Percentiles rank a stretch among this genome's conserved stretches.
phyloP scores from a whole-genome alignment of 1,140 invertebrate genomes.

The Magallana gigas region DNA sequence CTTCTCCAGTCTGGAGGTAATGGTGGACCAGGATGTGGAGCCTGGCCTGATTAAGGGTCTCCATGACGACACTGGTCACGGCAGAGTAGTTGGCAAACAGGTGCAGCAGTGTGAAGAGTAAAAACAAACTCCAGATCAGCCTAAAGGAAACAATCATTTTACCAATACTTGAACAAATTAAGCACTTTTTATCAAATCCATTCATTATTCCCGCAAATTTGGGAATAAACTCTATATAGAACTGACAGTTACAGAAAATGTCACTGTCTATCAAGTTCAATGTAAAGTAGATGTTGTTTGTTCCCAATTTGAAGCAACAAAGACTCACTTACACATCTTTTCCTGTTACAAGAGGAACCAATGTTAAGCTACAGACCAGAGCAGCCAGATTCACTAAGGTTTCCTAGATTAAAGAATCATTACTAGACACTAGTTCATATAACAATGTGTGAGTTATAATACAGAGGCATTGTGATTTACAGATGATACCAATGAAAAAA shows the following conservation, averaged over 20 bases:
- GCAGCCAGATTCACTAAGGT: constrained; percentile 94
- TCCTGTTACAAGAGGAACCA: constrained; percentile 86
- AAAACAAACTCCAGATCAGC: constrained; percentile 85
- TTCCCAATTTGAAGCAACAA: neutral
- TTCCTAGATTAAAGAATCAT: constrained; percentile 81
- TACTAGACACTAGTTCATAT: neutral
- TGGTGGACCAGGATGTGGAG: constrained; percentile 85
- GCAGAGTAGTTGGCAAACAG: constrained; percentile 92
- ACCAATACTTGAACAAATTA: neutral
- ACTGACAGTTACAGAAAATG: no score
- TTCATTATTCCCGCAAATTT: no score
- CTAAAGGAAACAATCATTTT: constrained; percentile 76
- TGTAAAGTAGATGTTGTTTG: no score
- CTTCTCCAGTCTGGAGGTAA: constrained; percentile 80
- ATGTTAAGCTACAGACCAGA: constrained; percentile 86
- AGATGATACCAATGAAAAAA: neutral
- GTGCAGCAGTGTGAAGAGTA: constrained; percentile 89
- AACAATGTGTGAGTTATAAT: neutral
- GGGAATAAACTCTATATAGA: no score
- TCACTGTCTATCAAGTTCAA: no score
- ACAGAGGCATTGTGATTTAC: no score
- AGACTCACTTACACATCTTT: constrained; percentile 72
- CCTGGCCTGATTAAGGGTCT: constrained; percentile 89
- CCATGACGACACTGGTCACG: constrained; percentile 87
- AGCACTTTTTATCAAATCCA: no score